Conservation (phyloP, 2,113 vertebrate genomes). For the Grammomys dolichurus region DNA sequence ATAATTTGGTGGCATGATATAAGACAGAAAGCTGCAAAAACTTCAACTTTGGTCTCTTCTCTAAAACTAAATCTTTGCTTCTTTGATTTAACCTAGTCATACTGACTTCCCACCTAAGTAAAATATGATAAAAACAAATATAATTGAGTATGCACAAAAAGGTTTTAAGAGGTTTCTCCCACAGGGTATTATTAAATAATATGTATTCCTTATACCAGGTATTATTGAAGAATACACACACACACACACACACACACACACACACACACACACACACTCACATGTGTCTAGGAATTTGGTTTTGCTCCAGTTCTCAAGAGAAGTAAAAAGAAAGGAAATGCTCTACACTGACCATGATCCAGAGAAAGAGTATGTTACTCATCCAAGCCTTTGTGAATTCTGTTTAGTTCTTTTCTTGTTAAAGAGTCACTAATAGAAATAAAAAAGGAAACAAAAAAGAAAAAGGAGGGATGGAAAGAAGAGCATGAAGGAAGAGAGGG, state of each 20-base stretch:
- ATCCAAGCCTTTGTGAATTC: not conserved
- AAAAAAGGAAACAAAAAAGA: not conserved
- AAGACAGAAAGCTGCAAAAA: not conserved
- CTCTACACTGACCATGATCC: not conserved
- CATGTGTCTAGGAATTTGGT: not conserved
- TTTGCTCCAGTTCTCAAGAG: not conserved
- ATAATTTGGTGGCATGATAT: rapidly evolving
- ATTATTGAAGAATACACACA: not conserved
- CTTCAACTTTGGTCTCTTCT: not conserved
- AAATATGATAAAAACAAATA: not conserved
- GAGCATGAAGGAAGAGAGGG: not conserved
- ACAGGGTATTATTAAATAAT: not conserved
- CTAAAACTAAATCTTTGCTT: not conserved
- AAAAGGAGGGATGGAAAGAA: no score
- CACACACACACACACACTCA: not conserved
- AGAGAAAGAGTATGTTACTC: not conserved
- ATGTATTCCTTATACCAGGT: not conserved
- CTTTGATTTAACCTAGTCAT: not conserved
- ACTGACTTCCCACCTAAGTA: not conserved
- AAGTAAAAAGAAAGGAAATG: slow-evolving; percentile 39
- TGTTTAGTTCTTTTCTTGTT: not conserved
- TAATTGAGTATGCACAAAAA: not conserved
- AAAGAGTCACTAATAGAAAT: not conserved
- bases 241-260: not conserved
- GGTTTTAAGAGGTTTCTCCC: not conserved